phyloP scores from a whole-genome alignment of 2,888 invertebrate species.

The Hydropsyche betteni region DNA sequence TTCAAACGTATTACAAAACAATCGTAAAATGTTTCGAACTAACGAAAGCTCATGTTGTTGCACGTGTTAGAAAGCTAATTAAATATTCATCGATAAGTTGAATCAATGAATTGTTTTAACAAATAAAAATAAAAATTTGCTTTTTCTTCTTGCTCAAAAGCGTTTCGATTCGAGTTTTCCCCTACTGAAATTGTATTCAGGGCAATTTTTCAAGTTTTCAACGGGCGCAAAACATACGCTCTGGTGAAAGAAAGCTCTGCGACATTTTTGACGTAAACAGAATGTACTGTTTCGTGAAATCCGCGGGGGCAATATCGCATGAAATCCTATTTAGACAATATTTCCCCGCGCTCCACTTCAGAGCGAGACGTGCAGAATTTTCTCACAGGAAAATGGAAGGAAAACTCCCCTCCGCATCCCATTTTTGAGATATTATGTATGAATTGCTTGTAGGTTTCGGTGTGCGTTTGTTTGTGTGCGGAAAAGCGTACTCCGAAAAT shows the following conservation, averaged over 20 bases:
- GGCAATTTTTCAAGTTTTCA: conserved; percentile 31
- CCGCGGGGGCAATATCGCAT: conserved; percentile 50
- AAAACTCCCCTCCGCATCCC: not conserved
- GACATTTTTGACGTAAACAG: conserved; percentile 50
- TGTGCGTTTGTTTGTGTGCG: not conserved
- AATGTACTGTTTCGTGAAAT: conserved; percentile 48
- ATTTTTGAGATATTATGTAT: conserved; percentile 3
- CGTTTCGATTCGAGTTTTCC: no score
- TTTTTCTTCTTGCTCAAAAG: no score
- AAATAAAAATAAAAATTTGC: no score
- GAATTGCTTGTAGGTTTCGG: no score
- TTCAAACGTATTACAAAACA: no score
- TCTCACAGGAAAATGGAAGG: conserved; percentile 26
- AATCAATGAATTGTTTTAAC: no score
- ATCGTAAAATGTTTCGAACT: no score
- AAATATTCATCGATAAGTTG: no score
- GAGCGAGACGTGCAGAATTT: conserved; percentile 35
- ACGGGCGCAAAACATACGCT: conserved; percentile 10
- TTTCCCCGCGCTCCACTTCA: conserved; percentile 49
- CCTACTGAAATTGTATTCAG: conserved; percentile 17
- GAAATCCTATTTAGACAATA: conserved; percentile 51
- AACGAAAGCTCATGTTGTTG: no score
- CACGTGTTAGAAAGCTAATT: no score
- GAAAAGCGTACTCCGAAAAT: not conserved
- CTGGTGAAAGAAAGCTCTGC: conserved; percentile 33